phyloP scores from a whole-genome alignment of 2,113 vertebrate genomes.

The Phylloscopus trochiloides region DNA sequence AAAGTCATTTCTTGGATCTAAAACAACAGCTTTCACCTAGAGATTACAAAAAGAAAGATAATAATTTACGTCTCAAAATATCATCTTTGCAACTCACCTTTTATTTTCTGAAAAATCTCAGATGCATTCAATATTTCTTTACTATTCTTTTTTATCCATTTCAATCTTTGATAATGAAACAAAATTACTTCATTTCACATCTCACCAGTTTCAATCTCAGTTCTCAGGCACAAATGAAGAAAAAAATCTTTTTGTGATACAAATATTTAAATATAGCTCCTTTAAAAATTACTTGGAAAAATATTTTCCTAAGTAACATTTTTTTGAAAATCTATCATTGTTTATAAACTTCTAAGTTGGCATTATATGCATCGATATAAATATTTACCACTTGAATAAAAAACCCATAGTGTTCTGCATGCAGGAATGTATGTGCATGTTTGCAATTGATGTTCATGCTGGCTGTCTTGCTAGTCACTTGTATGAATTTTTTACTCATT shows the following conservation, averaged over 20 bases:
- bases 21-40: conserved; percentile 87
- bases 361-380: background rate
- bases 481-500: background rate
- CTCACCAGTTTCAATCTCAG: background rate
- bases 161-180: background rate
- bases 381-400: background rate
- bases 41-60: conserved; percentile 10
- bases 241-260: background rate
- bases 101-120: background rate
- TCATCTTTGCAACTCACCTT: background rate
- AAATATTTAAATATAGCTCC: background rate
- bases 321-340: background rate
- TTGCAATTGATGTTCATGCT: background rate
- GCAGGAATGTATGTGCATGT: background rate
- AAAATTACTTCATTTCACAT: background rate
- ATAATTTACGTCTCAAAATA: background rate
- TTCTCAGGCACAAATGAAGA: background rate
- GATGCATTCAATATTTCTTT: background rate
- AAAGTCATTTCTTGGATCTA: conserved; percentile 85
- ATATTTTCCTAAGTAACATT: background rate
- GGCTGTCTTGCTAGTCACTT: background rate
- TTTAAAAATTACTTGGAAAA: background rate
- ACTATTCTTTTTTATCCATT: background rate
- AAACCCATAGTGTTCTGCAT: background rate
- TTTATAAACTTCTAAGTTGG: background rate